These are phyloP conservation scores for Arizona elegans DNA, from an alignment of 2,113 vertebrate species.

Conservation along the genomic window DNA sequence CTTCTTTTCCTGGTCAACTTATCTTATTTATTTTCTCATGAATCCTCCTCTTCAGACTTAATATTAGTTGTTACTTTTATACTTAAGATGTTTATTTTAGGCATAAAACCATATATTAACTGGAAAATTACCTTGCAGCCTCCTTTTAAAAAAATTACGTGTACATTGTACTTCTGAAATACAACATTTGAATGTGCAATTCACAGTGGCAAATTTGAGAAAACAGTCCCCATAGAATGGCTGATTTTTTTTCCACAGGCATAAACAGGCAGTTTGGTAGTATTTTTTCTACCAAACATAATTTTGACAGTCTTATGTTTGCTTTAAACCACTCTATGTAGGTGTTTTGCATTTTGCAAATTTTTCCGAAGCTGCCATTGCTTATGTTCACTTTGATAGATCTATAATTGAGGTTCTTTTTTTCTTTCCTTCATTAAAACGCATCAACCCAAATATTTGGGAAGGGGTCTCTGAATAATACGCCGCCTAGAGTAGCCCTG, in stretches of 20 bases:
- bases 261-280: neutral
- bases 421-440: neutral
- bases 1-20: neutral
- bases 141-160: neutral
- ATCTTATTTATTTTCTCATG: neutral
- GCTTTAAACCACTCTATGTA: constrained; percentile 35
- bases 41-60: neutral
- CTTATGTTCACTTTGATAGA: constrained; percentile 49
- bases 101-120: neutral
- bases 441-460: neutral
- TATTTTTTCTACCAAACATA: neutral
- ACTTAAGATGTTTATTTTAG: neutral
- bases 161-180: neutral
- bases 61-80: neutral
- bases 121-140: neutral
- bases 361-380: constrained; percentile 42
- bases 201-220: neutral
- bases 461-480: neutral
- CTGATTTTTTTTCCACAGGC: neutral
- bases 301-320: constrained; percentile 37
- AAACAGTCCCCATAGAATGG: neutral
- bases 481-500: neutral
- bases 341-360: constrained; percentile 57
- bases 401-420: constrained; percentile 37
- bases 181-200: neutral